Evolutionary conservation across 2,113 vertebrate species (phyloP), one percentile per base, ranked within the genome.

Genomic region (Anas platyrhynchos): DNA sequence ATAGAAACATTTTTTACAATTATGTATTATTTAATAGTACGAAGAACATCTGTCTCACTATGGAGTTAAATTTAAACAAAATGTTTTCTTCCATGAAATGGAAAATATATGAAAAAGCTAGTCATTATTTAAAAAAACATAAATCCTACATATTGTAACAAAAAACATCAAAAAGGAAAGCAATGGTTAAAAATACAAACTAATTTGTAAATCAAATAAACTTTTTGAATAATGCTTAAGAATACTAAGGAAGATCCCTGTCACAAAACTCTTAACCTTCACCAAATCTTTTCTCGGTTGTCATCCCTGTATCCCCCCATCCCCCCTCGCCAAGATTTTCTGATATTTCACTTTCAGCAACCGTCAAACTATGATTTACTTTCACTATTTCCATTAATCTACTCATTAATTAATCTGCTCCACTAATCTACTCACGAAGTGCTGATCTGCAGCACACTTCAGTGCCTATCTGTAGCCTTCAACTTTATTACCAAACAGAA

Each of bases 41-140:
- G n/a, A 79, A 8, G 7, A 44, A 5, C 34, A 88, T 0, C 0
- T 0, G 36, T 7, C 31, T 81, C 41, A 83, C 16, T n/a, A 81
- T 36, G 66, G 69, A 63, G 31, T 46, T 56, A n/a, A 48, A 36
- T 43, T 32, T 54, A 54, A 66, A 66, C 11, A 72, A 85, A 88
- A n/a, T 43, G 12, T 3, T 67, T 82, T 65, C 6, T 73, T 46
- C 25, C 50, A 11, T 18, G 10, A 85, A 61, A 21, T 13, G 4
- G 23, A 9, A 83, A 88, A 74, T 7, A 9, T 5, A 69, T 11
- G 27, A 82, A 83, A 41, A 90, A 46, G 31, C 25, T 50, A 73
- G 17, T 9, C 54, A 43, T 8, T 34, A 31, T 27, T 56, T 11
- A 41, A 90, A 87, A 54, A 44, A 66, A 83, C 43, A 62, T 26